phyloP scores from a whole-genome alignment of 2,113 vertebrate genomes.

The Ivindomyrus marchei region DNA sequence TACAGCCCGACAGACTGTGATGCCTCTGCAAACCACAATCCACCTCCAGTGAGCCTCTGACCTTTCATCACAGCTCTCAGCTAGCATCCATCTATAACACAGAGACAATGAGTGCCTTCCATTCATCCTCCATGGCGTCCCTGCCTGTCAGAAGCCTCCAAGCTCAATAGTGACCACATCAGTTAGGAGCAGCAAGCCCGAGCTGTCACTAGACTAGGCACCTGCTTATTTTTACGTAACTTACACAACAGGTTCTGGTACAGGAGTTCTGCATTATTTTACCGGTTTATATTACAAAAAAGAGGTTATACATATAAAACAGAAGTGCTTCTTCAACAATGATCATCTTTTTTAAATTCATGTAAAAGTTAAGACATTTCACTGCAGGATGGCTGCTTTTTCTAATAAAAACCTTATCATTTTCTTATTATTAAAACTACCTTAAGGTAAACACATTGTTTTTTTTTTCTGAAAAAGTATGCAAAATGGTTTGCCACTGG shows the following conservation, averaged over 20 bases:
- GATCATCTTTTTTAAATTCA: background rate
- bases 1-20: background rate
- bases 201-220: slow-evolving; percentile 41
- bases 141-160: slow-evolving; percentile 29
- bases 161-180: slow-evolving; percentile 25
- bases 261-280: background rate
- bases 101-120: background rate
- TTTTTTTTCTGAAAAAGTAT: background rate
- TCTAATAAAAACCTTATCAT: background rate
- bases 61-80: background rate
- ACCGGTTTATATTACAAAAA: background rate
- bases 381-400: background rate
- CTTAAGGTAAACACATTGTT: background rate
- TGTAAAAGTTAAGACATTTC: background rate
- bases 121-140: slow-evolving; percentile 17
- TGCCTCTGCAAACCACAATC: background rate
- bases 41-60: background rate
- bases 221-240: slow-evolving; percentile 10
- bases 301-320: background rate
- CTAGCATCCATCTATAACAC: background rate
- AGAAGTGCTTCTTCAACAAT: background rate
- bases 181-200: slow-evolving; percentile 21
- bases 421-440: background rate
- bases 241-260: background rate
- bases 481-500: background rate